A percentile compares a stretch with the other conserved stretches of the same genome.
These are phyloP conservation scores for Neria commutata DNA, from an alignment of 2,888 invertebrate species.

Conservation along the genomic window DNA sequence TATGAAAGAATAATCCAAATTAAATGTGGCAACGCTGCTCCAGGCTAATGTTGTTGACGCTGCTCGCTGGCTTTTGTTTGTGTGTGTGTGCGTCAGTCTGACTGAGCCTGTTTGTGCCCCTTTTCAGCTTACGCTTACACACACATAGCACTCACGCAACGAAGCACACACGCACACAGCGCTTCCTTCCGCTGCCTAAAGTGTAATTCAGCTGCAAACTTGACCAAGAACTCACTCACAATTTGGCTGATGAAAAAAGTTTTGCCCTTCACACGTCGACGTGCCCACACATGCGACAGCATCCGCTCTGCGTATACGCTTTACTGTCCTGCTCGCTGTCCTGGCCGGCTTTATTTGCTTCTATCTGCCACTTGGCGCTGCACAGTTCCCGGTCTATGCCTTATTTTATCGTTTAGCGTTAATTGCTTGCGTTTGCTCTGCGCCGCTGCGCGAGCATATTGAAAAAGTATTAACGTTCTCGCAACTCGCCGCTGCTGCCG, in stretches of 20 bases:
- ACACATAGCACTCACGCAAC: neutral
- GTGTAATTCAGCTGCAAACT: slow-evolving; percentile 31
- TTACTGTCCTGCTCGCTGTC: neutral
- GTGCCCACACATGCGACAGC: too few relatives aligned
- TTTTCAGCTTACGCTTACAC: neutral
- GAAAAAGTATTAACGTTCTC: slow-evolving; percentile 45
- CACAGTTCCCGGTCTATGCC: slow-evolving; percentile 4
- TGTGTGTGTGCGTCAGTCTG: neutral
- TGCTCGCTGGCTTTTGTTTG: neutral
- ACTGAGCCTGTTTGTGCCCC: neutral
- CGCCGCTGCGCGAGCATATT: slow-evolving; percentile 33
- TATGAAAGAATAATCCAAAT: too few relatives aligned
- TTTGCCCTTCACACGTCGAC: slow-evolving; percentile 32
- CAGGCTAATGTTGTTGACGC: too few relatives aligned
- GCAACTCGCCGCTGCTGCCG: slow-evolving; percentile 8
- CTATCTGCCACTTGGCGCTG: neutral
- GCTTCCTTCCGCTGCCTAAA: slow-evolving; percentile 38
- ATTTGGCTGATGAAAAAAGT: slow-evolving; percentile 53
- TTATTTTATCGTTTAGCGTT: slow-evolving; percentile 49
- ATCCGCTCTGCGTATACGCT: neutral
- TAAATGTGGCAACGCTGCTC: too few relatives aligned
- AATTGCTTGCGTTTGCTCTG: slow-evolving; percentile 51
- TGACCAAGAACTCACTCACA: slow-evolving; percentile 40
- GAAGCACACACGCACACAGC: neutral
- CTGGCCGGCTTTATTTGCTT: neutral